Evolutionary conservation across 2,113 vertebrate genomes (phyloP).

Genomic region (Panurus biarmicus): DNA sequence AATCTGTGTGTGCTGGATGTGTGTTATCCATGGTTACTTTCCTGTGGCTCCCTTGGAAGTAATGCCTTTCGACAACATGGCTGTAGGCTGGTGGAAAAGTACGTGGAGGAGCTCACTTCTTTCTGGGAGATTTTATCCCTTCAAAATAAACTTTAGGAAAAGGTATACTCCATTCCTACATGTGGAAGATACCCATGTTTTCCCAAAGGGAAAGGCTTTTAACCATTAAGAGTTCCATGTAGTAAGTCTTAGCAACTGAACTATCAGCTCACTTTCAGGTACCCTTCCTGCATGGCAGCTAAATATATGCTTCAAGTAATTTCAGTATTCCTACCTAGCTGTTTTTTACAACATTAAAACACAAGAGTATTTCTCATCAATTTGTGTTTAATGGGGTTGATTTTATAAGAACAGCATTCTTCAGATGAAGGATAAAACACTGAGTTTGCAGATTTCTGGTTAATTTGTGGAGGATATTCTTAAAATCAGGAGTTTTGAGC

Average conservation of each 20-base stretch:
- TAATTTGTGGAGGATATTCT: not conserved
- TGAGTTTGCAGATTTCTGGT: not conserved
- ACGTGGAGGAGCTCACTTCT: not conserved
- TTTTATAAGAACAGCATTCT: not conserved
- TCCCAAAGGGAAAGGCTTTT: not conserved
- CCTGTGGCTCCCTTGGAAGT: not conserved
- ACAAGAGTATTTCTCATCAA: not conserved
- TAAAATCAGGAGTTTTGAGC: not conserved
- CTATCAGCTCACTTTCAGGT: not conserved
- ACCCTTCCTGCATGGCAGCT: not conserved
- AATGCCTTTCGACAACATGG: not conserved
- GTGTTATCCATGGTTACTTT: not conserved
- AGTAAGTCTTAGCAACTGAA: not conserved
- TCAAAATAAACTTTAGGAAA: not conserved
- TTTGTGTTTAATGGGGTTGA: not conserved
- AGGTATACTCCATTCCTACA: not conserved
- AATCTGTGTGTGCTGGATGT: not conserved
- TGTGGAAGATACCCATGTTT: not conserved
- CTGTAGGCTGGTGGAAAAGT: not conserved
- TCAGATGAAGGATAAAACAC: not conserved
- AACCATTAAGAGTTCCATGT: not conserved
- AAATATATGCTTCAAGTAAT: not conserved
- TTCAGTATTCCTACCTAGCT: not conserved
- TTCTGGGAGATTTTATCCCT: not conserved
- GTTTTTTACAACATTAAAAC: not conserved